phyloP scores from a whole-genome alignment of 1,140 invertebrate species.

The Octopus bimaculoides region DNA sequence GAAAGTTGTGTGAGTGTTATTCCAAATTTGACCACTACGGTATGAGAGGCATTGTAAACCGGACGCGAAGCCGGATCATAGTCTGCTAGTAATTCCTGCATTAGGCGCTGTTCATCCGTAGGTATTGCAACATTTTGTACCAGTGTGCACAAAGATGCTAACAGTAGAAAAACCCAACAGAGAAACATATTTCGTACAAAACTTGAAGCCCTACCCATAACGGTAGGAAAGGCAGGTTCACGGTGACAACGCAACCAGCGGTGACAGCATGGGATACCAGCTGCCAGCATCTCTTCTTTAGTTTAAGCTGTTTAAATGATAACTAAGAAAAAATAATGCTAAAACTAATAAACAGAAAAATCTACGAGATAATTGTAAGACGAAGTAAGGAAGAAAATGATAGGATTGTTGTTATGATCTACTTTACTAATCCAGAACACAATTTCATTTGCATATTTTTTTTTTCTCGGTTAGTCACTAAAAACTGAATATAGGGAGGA shows the following conservation, averaged over 20 bases:
- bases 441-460: too few relatives aligned
- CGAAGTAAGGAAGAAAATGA: too few relatives aligned
- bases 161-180: background rate
- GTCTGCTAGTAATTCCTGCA: conserved; percentile 55
- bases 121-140: conserved; percentile 10
- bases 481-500: too few relatives aligned
- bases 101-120: conserved; percentile 42
- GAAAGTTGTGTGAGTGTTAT: conserved; percentile 99
- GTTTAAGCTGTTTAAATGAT: too few relatives aligned
- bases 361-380: too few relatives aligned
- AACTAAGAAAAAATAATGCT: too few relatives aligned
- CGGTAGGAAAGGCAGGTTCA: background rate
- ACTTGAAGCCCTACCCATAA: background rate
- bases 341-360: too few relatives aligned
- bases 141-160: background rate
- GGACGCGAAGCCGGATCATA: conserved; percentile 97
- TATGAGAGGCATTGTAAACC: conserved; percentile 95
- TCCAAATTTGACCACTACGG: conserved; percentile 93
- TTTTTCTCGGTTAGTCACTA: too few relatives aligned
- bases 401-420: too few relatives aligned
- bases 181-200: background rate
- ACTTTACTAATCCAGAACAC: too few relatives aligned
- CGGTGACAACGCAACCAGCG: background rate
- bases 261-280: too few relatives aligned
- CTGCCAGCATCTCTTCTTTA: too few relatives aligned